Evolutionary conservation across 2,113 vertebrate genomes (phyloP).

Genomic region (Mesitornis unicolor): DNA sequence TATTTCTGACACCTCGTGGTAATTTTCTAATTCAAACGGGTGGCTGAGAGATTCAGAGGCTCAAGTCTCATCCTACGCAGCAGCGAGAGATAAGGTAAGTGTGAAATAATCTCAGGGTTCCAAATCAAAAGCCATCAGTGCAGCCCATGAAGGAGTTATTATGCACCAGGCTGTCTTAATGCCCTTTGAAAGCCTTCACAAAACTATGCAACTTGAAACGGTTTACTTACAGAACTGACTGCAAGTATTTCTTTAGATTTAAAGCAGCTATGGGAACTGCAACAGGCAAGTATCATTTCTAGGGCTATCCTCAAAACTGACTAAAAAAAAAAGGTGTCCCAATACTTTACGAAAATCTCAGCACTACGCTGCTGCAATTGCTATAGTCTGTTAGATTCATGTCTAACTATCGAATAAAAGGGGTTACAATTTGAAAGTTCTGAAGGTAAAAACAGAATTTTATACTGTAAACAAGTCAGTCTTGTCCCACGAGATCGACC

Average conservation of each 20-base stretch:
- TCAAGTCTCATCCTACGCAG: not conserved
- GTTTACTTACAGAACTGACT: too few relatives aligned
- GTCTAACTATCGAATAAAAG: not conserved
- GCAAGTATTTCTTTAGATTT: not conserved
- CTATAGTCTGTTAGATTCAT: too few relatives aligned
- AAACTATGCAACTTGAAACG: not conserved
- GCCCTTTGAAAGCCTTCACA: not conserved
- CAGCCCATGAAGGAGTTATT: not conserved
- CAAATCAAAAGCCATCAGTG: not conserved
- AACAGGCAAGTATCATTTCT: not conserved
- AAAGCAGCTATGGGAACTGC: not conserved
- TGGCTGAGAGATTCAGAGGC: not conserved
- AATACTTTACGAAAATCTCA: not conserved
- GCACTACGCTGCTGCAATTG: not conserved
- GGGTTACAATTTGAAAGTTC: not conserved
- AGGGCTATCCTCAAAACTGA: not conserved
- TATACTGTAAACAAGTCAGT: not conserved
- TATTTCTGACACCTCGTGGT: not conserved
- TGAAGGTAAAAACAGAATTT: not conserved
- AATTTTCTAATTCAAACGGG: not conserved
- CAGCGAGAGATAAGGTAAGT: not conserved
- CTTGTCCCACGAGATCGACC: accelerated
- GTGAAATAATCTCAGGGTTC: not conserved
- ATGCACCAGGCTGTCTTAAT: not conserved
- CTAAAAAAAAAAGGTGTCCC: not conserved